Evolutionary conservation across 2,888 invertebrate species (phyloP).

Genomic region (Hetaerina titia): DNA sequence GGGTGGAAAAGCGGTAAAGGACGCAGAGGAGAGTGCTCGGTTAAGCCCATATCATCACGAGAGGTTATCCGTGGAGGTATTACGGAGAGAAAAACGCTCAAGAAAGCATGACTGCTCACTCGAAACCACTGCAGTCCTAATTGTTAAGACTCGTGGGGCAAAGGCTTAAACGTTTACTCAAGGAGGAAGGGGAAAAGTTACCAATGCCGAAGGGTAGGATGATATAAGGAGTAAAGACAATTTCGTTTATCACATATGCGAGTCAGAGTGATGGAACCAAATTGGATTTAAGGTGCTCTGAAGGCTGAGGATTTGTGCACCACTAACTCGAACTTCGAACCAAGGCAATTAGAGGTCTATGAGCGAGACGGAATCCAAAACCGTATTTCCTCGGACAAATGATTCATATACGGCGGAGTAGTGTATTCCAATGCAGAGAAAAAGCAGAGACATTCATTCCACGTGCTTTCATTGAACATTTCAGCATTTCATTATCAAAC

Average conservation of each 20-base stretch:
- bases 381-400: too few relatives aligned
- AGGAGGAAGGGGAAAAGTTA: background rate
- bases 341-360: too few relatives aligned
- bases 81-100: background rate
- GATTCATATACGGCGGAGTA: too few relatives aligned
- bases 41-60: background rate
- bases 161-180: background rate
- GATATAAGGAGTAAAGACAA: background rate
- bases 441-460: too few relatives aligned
- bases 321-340: background rate
- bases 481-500: too few relatives aligned
- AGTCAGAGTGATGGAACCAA: background rate
- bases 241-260: background rate
- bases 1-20: background rate
- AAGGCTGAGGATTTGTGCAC: background rate
- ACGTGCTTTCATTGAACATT: too few relatives aligned
- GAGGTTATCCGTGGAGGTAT: background rate
- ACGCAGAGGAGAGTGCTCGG: background rate
- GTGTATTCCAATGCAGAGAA: too few relatives aligned
- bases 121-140: background rate
- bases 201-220: background rate
- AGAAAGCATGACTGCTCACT: background rate
- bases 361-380: too few relatives aligned
- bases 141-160: background rate
- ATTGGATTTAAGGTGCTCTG: background rate